phyloP scores from a whole-genome alignment of 2,888 invertebrate genomes.

The Nycteola revayana region DNA sequence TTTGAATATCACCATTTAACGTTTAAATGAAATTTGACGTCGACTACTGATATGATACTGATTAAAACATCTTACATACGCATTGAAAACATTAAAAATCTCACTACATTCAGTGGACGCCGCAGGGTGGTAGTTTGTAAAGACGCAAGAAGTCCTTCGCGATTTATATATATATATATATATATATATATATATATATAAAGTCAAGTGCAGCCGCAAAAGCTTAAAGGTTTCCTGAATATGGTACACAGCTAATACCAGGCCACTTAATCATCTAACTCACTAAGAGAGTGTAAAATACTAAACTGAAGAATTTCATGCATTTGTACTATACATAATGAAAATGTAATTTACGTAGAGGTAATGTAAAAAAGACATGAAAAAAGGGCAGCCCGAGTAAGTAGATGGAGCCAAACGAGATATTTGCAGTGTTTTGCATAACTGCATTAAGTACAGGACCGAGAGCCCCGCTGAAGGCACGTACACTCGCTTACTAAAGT shows the following conservation, averaged over 20 bases:
- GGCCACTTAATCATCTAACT: too few relatives aligned
- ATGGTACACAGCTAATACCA: background rate
- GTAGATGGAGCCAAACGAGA: constrained; percentile 48
- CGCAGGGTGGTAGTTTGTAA: too few relatives aligned
- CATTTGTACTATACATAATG: constrained; percentile 28
- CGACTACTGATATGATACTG: too few relatives aligned
- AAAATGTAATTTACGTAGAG: constrained; percentile 36
- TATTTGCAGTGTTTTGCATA: constrained; percentile 62
- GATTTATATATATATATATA: background rate
- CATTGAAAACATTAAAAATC: too few relatives aligned
- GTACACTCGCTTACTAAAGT: constrained; percentile 51
- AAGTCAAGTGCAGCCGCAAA: too few relatives aligned
- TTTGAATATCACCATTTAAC: too few relatives aligned
- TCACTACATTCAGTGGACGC: too few relatives aligned
- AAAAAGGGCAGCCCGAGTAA: constrained; percentile 35
- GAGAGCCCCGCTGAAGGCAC: constrained; percentile 48
- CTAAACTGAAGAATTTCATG: constrained; percentile 27
- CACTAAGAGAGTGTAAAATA: constrained; percentile 11
- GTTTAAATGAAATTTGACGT: too few relatives aligned
- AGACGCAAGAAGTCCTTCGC: too few relatives aligned
- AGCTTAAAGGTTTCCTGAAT: too few relatives aligned
- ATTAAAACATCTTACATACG: too few relatives aligned
- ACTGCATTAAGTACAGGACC: constrained; percentile 55
- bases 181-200: too few relatives aligned
- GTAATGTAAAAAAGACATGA: constrained; percentile 24